Conservation (phyloP, 64 coral and sea anemone genomes). For the Porites australiensis region DNA sequence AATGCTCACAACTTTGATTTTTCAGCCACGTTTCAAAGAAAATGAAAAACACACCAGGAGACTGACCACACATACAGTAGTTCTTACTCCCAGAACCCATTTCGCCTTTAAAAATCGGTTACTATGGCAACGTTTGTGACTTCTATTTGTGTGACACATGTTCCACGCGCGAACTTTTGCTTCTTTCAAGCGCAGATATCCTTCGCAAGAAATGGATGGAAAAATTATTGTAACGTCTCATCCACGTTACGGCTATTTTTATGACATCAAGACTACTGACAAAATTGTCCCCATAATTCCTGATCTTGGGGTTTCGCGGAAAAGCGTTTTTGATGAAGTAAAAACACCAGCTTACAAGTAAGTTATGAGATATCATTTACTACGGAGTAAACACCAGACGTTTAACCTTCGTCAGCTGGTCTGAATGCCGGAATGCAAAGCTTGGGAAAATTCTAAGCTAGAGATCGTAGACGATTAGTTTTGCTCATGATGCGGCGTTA, state of each 20-base stretch:
- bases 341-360: conserved; percentile 91
- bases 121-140: conserved; percentile 46
- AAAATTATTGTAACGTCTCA: conserved; percentile 78
- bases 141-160: background rate
- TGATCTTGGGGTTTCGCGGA: conserved; percentile 52
- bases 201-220: conserved; percentile 58
- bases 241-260: conserved; percentile 68
- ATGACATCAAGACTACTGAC: conserved; percentile 55
- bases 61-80: too few species aligned
- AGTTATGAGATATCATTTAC: conserved; percentile 1
- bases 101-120: background rate
- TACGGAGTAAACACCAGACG: too few species aligned
- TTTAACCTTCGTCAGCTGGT: too few species aligned
- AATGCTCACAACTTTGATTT: too few species aligned
- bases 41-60: too few species aligned
- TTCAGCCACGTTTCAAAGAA: too few species aligned
- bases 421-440: too few species aligned
- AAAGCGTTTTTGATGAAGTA: conserved; percentile 77
- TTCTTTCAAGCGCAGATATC: too few species aligned
- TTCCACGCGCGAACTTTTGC: background rate
- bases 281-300: conserved; percentile 62
- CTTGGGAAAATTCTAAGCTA: too few species aligned
- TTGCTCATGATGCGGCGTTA: too few species aligned
- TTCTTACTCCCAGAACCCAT: background rate
- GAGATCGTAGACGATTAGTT: too few species aligned